Evolutionary conservation across 1,140 invertebrate species (phyloP).

Genomic region (Battus philenor): DNA sequence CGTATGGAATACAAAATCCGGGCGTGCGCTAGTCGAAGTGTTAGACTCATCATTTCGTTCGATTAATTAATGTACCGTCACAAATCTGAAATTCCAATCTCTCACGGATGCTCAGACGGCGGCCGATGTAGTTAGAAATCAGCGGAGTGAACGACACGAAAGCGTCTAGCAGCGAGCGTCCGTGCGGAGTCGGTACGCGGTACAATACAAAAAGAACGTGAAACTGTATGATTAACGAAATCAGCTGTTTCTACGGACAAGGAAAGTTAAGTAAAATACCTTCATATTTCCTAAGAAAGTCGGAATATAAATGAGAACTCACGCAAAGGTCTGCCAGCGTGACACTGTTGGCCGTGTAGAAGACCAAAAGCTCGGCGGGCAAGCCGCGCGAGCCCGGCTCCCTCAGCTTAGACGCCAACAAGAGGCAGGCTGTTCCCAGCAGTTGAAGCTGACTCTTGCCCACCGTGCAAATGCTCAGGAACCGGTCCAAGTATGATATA

Average conservation of each 20-base stretch:
- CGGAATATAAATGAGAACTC: slow-evolving; percentile 70
- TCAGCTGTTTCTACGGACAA: slow-evolving; percentile 44
- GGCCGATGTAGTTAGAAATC: slow-evolving; percentile 35
- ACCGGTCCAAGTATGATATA: slow-evolving; percentile 95
- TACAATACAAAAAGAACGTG: slow-evolving; percentile 30
- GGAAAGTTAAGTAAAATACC: slow-evolving; percentile 36
- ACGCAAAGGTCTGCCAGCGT: slow-evolving; percentile 89
- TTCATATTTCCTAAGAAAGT: slow-evolving; percentile 5
- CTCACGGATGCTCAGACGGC: slow-evolving; percentile 46
- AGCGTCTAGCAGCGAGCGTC: slow-evolving; percentile 24
- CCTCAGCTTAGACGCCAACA: slow-evolving; percentile 93
- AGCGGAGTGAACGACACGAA: slow-evolving; percentile 38
- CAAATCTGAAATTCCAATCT: slow-evolving; percentile 54
- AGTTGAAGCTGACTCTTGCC: slow-evolving; percentile 91
- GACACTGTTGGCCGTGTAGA: slow-evolving; percentile 95
- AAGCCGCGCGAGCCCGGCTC: slow-evolving; percentile 85
- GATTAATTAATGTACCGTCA: slow-evolving; percentile 34
- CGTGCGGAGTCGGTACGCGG: slow-evolving; percentile 24
- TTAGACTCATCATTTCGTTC: slow-evolving; percentile 19
- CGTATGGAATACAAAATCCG: neutral
- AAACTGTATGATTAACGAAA: slow-evolving; percentile 44
- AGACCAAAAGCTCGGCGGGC: slow-evolving; percentile 87
- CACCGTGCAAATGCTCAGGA: slow-evolving; percentile 87
- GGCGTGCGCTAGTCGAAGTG: neutral
- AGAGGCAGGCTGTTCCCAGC: slow-evolving; percentile 90